Conservation (phyloP, 37 sponge, comb jelly and placozoan genomes). For the Chondrosia reniformis region DNA sequence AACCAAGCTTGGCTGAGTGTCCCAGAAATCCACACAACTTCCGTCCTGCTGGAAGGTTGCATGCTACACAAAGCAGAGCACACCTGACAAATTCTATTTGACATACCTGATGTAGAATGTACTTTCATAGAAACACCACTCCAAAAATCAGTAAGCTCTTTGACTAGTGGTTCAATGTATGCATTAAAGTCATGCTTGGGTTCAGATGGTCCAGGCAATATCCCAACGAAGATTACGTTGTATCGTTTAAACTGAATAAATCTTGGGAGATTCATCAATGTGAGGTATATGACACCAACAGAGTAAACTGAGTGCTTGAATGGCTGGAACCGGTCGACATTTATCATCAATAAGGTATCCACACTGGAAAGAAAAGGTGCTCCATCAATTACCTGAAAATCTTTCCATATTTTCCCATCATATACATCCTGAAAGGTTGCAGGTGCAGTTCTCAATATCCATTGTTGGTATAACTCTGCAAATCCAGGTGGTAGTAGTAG, state of each 20-base stretch:
- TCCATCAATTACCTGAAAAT: constrained; percentile 27
- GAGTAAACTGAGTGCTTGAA: constrained; percentile 5
- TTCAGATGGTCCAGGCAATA: constrained; percentile 39
- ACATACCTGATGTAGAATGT: background rate
- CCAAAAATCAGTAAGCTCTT: constrained; percentile 24
- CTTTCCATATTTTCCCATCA: constrained; percentile 61
- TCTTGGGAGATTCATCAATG: constrained; percentile 29
- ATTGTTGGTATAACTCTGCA: constrained; percentile 26
- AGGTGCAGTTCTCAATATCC: constrained; percentile 1
- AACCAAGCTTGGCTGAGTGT: constrained; percentile 16
- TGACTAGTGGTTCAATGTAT: constrained; percentile 33
- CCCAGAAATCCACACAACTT: constrained; percentile 42
- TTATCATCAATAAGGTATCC: constrained; percentile 12
- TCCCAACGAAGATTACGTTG: constrained; percentile 37
- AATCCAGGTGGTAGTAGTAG: constrained; percentile 20
- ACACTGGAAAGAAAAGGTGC: constrained; percentile 19
- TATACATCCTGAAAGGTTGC: constrained; percentile 24
- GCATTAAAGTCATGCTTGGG: constrained; percentile 22
- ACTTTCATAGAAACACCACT: constrained; percentile 8
- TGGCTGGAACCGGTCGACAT: constrained; percentile 14
- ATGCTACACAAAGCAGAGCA: constrained; percentile 25
- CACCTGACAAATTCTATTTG: background rate
- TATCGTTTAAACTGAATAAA: background rate
- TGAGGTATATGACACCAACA: constrained; percentile 36
- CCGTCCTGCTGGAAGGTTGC: constrained; percentile 40